Conservation (phyloP, 2,113 vertebrate genomes). For the Aegotheles bennettii region DNA sequence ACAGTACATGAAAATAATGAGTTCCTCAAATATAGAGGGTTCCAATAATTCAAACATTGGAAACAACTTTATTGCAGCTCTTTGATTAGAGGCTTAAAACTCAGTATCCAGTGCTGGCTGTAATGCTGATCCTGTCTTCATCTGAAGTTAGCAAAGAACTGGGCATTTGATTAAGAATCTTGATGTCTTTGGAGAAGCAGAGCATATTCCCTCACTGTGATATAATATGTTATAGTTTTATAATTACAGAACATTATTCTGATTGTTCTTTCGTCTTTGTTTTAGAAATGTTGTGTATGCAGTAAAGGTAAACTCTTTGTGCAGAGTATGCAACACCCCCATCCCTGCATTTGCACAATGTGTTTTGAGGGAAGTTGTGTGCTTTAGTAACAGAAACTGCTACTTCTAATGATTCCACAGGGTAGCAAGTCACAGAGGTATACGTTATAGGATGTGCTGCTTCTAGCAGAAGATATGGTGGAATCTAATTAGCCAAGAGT, state of each 20-base stretch:
- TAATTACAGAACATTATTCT: not conserved
- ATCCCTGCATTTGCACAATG: rapidly evolving
- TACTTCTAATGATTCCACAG: not conserved
- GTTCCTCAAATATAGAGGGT: not conserved
- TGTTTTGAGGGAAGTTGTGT: not conserved
- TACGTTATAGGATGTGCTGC: not conserved
- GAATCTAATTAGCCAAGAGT: not conserved
- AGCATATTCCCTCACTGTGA: not conserved
- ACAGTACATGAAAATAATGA: not conserved
- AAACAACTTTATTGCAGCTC: not conserved
- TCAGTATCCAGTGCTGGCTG: not conserved
- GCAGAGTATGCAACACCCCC: not conserved
- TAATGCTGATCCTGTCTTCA: not conserved
- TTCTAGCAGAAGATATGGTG: not conserved
- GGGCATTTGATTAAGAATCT: not conserved
- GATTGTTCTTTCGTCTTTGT: not conserved
- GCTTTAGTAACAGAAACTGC: not conserved
- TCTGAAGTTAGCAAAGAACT: not conserved
- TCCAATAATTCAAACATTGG: not conserved
- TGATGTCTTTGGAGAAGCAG: not conserved
- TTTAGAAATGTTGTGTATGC: not conserved
- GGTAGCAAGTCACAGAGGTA: rapidly evolving
- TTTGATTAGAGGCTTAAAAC: not conserved
- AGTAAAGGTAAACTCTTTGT: not conserved
- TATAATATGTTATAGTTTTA: not conserved